Conservation (phyloP, 2,888 invertebrate genomes). For the Ctenicera cuprea region DNA sequence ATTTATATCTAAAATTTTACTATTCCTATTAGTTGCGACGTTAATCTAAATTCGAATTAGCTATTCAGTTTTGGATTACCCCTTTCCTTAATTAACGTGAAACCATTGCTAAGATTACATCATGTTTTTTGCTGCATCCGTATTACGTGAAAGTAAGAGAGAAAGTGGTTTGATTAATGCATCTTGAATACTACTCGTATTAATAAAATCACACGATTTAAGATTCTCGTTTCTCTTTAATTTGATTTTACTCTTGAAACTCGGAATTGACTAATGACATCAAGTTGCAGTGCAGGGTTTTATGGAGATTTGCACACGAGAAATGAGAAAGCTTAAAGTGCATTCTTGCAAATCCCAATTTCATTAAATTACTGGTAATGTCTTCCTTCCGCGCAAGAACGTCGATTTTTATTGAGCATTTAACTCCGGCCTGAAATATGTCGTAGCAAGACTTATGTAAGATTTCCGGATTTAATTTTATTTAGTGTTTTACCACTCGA, state of each 20-base stretch:
- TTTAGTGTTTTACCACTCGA: slow-evolving; percentile 17
- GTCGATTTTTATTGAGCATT: slow-evolving; percentile 28
- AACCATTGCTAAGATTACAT: background rate
- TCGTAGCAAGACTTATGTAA: slow-evolving; percentile 17
- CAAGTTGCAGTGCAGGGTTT: background rate
- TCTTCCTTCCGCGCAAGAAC: slow-evolving; percentile 1
- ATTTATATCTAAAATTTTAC: background rate
- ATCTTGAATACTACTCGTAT: background rate
- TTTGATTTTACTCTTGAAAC: background rate
- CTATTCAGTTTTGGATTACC: background rate
- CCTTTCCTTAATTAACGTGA: background rate
- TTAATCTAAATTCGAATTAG: background rate
- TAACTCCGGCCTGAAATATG: slow-evolving; percentile 20
- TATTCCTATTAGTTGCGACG: background rate
- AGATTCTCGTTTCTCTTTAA: background rate
- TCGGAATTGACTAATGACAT: background rate
- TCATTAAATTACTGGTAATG: slow-evolving; percentile 16
- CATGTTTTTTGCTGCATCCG: background rate
- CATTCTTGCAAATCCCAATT: slow-evolving; percentile 28
- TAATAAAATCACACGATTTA: background rate
- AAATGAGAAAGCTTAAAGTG: slow-evolving; percentile 19
- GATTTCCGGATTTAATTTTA: slow-evolving; percentile 22
- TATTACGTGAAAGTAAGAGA: slow-evolving; percentile 7
- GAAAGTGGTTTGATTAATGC: background rate
- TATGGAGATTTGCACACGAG: slow-evolving; percentile 15